phyloP scores from a whole-genome alignment of 1,140 invertebrate genomes.

The Lordiphosa stackelbergi region DNA sequence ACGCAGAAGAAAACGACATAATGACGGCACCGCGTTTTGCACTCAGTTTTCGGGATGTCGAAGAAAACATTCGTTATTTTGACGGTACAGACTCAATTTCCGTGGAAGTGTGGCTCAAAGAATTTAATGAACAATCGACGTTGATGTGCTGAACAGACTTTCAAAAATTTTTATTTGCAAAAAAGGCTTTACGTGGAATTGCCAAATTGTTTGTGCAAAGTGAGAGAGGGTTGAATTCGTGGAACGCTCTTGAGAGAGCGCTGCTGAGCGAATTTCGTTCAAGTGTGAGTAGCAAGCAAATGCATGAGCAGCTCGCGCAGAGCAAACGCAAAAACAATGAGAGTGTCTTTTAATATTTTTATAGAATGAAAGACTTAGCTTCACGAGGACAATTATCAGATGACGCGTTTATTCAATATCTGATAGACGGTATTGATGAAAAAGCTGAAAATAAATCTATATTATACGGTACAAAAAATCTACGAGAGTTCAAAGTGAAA shows the following conservation, averaged over 20 bases:
- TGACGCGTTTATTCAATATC: conserved; percentile 5
- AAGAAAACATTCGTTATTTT: conserved; percentile 2
- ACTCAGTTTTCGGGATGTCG: not conserved
- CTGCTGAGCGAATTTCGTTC: too few relatives aligned
- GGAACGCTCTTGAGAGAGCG: too few relatives aligned
- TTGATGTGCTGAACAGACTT: not conserved
- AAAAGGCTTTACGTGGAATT: too few relatives aligned
- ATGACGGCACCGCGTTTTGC: not conserved
- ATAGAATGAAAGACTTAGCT: conserved; percentile 10
- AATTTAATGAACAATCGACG: conserved; percentile 3
- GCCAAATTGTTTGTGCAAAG: too few relatives aligned
- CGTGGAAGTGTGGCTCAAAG: not conserved
- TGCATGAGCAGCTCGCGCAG: conserved; percentile 7
- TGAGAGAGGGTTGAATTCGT: too few relatives aligned
- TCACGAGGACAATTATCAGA: conserved; percentile 72
- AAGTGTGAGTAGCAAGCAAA: too few relatives aligned
- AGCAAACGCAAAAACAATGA: conserved; percentile 3
- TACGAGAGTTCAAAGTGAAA: not conserved
- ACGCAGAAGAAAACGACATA: not conserved
- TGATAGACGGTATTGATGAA: not conserved
- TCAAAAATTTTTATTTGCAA: too few relatives aligned
- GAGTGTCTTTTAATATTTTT: conserved; percentile 1
- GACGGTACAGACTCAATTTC: conserved; percentile 4
- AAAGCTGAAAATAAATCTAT: not conserved
- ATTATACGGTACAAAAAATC: not conserved